phyloP scores from a whole-genome alignment of 2,797 vertebrate genomes.

The Dryobates pubescens region DNA sequence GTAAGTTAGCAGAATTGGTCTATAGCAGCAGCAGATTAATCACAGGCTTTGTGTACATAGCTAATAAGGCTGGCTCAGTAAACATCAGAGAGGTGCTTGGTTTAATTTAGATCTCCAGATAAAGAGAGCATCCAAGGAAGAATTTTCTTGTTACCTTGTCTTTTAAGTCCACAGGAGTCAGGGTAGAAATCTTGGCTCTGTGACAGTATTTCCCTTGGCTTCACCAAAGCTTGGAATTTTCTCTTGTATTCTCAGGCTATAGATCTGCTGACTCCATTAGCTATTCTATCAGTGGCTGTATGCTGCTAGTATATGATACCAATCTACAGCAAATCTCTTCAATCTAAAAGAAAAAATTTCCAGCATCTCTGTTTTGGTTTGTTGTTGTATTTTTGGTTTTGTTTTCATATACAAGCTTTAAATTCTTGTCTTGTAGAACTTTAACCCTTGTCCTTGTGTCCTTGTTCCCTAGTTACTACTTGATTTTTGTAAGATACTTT shows the following conservation, averaged over 20 bases:
- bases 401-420: background rate
- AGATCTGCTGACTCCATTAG: background rate
- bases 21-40: background rate
- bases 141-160: background rate
- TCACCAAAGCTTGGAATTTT: conserved; percentile 15
- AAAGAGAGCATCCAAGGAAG: background rate
- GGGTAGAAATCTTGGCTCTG: background rate
- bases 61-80: background rate
- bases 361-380: background rate
- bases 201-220: background rate
- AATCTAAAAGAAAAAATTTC: background rate
- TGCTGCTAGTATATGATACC: background rate
- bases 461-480: background rate
- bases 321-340: background rate
- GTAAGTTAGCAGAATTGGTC: background rate
- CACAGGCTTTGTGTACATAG: background rate
- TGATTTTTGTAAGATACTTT: background rate
- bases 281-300: background rate
- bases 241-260: background rate
- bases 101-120: conserved; percentile 61
- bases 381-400: background rate
- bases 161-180: background rate
- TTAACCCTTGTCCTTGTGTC: too few species aligned
- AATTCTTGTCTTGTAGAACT: background rate
- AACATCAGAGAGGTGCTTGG: background rate